Percentiles rank a stretch among this genome's conserved stretches.
Evolutionary conservation across 2,113 vertebrate species (phyloP).

Genomic region (Eclectus roratus): DNA sequence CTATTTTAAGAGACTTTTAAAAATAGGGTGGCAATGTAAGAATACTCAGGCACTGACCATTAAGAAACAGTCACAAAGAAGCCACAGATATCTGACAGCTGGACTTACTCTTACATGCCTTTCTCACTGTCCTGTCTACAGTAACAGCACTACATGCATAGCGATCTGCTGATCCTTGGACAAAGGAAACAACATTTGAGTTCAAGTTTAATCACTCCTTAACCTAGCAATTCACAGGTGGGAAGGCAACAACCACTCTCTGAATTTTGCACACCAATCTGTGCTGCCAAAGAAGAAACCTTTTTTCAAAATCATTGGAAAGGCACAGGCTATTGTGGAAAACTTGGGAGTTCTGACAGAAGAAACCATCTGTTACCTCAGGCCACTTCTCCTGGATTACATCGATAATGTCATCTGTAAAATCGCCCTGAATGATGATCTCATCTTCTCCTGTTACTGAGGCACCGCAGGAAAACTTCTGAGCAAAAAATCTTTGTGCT

Average conservation of each 20-base stretch:
- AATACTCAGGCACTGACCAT: background rate
- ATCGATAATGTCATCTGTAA: conserved; percentile 97
- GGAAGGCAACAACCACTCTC: background rate
- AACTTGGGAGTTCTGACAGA: background rate
- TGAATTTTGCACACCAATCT: background rate
- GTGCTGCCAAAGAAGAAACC: background rate
- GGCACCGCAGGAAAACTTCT: conserved; percentile 98
- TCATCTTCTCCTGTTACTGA: conserved; percentile 98
- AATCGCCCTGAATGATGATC: conserved; percentile 99
- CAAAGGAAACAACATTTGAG: background rate
- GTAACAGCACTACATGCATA: background rate
- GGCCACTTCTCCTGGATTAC: conserved; percentile 99
- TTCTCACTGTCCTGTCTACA: background rate
- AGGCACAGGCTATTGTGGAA: background rate
- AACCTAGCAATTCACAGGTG: background rate
- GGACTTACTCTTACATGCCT: background rate
- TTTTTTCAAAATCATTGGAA: background rate
- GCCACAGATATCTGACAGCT: background rate
- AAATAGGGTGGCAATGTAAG: background rate
- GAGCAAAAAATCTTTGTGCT: conserved; percentile 99
- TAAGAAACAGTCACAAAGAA: background rate
- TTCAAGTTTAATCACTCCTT: background rate
- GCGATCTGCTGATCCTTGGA: background rate
- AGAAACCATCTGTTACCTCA: conserved; percentile 78
- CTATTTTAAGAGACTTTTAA: background rate